These are phyloP conservation scores for Lepus townsendii DNA, from an alignment of 2,797 vertebrate species.

Conservation along the genomic window DNA sequence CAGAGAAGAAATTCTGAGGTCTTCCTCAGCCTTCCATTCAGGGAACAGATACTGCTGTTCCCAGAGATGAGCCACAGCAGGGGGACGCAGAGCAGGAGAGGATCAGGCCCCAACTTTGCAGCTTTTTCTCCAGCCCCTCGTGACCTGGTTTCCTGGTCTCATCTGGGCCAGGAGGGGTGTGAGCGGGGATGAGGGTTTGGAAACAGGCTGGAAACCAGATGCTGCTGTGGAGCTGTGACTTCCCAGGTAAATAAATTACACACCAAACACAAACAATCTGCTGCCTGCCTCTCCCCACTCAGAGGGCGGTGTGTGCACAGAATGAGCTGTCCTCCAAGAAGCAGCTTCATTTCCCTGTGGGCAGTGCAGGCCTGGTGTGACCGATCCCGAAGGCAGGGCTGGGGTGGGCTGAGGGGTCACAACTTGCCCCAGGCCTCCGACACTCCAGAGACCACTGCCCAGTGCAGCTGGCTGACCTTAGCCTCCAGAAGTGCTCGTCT, in stretches of 20 bases:
- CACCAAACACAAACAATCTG: slow-evolving; percentile 67
- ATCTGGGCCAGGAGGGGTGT: not conserved
- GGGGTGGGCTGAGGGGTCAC: not conserved
- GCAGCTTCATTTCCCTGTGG: not conserved
- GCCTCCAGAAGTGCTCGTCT: not conserved
- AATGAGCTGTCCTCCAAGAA: not conserved
- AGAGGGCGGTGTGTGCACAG: fast-evolving
- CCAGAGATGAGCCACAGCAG: not conserved
- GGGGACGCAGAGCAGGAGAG: not conserved
- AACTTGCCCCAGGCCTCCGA: fast-evolving
- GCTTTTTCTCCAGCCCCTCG: not conserved
- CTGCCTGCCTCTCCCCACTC: slow-evolving; percentile 44
- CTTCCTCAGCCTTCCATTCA: not conserved
- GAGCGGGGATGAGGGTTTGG: not conserved
- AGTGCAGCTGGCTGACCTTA: fast-evolving
- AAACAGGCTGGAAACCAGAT: slow-evolving; percentile 54
- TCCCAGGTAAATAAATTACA: slow-evolving; percentile 74
- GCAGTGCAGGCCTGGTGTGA: not conserved
- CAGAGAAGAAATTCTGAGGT: not conserved
- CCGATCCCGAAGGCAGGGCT: not conserved
- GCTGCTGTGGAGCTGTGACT: not conserved
- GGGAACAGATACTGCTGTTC: not conserved
- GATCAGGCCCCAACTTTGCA: fast-evolving
- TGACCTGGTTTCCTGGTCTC: not conserved
- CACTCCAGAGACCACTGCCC: not conserved